Conservation (phyloP, 2,888 invertebrate species). For the Chymomyza amoena region DNA sequence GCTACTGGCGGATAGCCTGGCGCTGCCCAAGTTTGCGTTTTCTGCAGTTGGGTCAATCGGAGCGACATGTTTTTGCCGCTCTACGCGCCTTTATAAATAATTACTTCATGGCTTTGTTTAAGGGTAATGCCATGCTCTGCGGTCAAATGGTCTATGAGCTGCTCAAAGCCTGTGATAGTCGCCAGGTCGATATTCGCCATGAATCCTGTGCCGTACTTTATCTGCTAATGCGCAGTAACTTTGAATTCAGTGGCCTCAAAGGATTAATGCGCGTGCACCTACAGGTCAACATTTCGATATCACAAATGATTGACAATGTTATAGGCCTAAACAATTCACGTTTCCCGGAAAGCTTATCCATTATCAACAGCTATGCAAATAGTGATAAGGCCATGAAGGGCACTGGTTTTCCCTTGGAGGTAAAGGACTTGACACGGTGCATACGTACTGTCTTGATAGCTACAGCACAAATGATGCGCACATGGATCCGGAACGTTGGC, state of each 20-base stretch:
- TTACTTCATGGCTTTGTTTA: constrained; percentile 89
- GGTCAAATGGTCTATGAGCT: constrained; percentile 90
- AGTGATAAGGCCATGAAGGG: constrained; percentile 97
- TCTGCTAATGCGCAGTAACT: constrained; percentile 95
- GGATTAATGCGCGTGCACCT: constrained; percentile 93
- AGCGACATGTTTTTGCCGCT: constrained; percentile 94
- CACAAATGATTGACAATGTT: constrained; percentile 93
- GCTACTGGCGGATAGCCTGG: constrained; percentile 82
- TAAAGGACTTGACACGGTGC: constrained; percentile 94
- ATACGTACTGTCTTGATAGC: constrained; percentile 97
- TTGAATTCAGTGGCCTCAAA: constrained; percentile 90
- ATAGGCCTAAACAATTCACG: constrained; percentile 95
- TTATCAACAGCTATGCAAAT: constrained; percentile 94
- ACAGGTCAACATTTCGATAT: constrained; percentile 97
- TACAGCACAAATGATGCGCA: constrained; percentile 93
- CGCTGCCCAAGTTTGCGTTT: constrained; percentile 92
- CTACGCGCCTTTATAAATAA: constrained; percentile 94
- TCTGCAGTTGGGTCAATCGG: constrained; percentile 93
- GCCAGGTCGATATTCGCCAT: constrained; percentile 89
- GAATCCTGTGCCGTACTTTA: constrained; percentile 96
- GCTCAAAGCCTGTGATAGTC: constrained; percentile 91
- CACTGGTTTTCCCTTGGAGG: constrained; percentile 93
- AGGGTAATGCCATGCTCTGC: constrained; percentile 90
- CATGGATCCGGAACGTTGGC: constrained; percentile 93
- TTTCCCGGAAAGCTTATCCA: constrained; percentile 94